Evolutionary conservation across 1,140 invertebrate species (phyloP).

Genomic region (Leptinotarsa texana): DNA sequence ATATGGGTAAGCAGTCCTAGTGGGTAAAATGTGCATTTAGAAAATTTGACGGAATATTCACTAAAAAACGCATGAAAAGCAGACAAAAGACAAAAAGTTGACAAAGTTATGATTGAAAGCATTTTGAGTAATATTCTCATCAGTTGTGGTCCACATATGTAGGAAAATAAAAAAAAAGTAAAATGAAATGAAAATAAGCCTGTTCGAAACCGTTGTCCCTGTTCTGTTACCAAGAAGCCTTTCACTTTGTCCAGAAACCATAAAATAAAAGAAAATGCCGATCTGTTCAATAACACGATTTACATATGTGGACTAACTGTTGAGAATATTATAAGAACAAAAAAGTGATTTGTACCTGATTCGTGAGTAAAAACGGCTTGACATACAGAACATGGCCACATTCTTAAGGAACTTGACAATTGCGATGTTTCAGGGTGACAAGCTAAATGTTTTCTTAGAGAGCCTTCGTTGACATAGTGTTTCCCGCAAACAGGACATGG

Average conservation of each 20-base stretch:
- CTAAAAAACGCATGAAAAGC: neutral
- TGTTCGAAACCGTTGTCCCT: slow-evolving; percentile 11
- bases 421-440: slow-evolving; percentile 90
- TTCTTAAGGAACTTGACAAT: slow-evolving; percentile 80
- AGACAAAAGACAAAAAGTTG: slow-evolving; percentile 3
- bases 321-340: slow-evolving; percentile 29
- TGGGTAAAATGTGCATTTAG: neutral
- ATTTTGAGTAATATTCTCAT: slow-evolving; percentile 25
- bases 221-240: slow-evolving; percentile 17
- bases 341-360: slow-evolving; percentile 68
- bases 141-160: slow-evolving; percentile 30
- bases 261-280: slow-evolving; percentile 12
- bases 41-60: neutral
- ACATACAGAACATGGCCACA: slow-evolving; percentile 94
- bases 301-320: slow-evolving; percentile 30
- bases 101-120: neutral
- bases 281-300: slow-evolving; percentile 18
- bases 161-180: slow-evolving; percentile 22
- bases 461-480: slow-evolving; percentile 93
- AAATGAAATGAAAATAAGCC: slow-evolving; percentile 8
- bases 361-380: slow-evolving; percentile 93
- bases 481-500: slow-evolving; percentile 93
- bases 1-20: slow-evolving; percentile 88
- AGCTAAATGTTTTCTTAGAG: slow-evolving; percentile 86
- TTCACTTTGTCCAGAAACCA: slow-evolving; percentile 13